Conservation (phyloP, 2,113 vertebrate species). For the Cebus imitator region DNA sequence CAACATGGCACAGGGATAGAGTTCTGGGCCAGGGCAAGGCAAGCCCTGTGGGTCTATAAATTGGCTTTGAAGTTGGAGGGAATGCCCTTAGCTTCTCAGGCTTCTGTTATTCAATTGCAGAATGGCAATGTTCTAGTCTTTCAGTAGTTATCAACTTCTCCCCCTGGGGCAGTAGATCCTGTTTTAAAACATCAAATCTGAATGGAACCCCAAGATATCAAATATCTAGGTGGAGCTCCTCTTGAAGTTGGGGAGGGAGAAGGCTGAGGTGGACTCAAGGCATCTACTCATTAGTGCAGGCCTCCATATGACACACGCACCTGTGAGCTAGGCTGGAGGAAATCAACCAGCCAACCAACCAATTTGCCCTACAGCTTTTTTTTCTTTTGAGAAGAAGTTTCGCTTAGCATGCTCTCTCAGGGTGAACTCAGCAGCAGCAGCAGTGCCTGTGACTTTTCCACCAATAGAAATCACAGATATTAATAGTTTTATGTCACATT, state of each 20-base stretch:
- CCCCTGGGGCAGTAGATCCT: neutral
- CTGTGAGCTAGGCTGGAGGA: neutral
- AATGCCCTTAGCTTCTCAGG: neutral
- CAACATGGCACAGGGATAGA: neutral
- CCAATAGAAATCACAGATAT: neutral
- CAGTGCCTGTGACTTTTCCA: too few relatives aligned
- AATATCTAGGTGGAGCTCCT: neutral
- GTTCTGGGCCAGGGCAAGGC: too few relatives aligned
- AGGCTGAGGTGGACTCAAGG: neutral
- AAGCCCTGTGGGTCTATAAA: neutral
- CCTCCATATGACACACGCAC: neutral
- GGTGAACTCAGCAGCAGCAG: accelerated
- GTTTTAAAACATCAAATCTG: neutral
- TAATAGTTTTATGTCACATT: accelerated
- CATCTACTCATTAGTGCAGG: neutral
- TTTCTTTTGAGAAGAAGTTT: too few relatives aligned
- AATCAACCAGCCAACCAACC: neutral
- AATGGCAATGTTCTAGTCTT: neutral
- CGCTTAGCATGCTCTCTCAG: neutral
- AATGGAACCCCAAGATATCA: neutral
- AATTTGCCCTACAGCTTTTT: neutral
- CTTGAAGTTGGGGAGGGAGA: neutral
- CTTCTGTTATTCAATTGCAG: neutral
- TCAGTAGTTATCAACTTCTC: neutral
- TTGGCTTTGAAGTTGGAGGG: too few relatives aligned